A percentile compares a stretch with the other conserved stretches of the same genome.
These are phyloP conservation scores for Mobula birostris DNA, from an alignment of 2,113 vertebrate species.

Conservation along the genomic window DNA sequence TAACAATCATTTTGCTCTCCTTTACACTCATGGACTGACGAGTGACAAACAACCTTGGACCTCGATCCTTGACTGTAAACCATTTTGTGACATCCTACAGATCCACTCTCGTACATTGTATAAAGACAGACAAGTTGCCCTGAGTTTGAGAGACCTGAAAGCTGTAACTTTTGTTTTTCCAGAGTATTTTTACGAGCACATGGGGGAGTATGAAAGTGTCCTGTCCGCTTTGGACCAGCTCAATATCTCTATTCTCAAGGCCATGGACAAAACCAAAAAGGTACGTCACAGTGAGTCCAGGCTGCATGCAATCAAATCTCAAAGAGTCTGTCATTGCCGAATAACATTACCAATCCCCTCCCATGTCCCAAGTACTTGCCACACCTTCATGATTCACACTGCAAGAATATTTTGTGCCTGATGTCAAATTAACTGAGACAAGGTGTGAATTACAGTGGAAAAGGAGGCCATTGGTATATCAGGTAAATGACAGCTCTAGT, in stretches of 20 bases:
- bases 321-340: not conserved
- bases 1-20: no score
- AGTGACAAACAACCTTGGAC: no score
- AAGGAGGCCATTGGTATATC: not conserved
- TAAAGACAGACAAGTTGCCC: not conserved
- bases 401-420: not conserved
- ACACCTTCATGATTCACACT: not conserved
- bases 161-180: conserved; percentile 36
- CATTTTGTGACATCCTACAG: not conserved
- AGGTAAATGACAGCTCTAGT: not conserved
- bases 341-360: not conserved
- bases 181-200: conserved; percentile 90
- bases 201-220: conserved; percentile 82
- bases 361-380: not conserved
- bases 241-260: conserved; percentile 78
- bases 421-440: not conserved
- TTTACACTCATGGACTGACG: no score
- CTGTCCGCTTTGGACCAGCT: conserved; percentile 83
- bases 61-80: not conserved
- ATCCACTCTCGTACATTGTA: not conserved
- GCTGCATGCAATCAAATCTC: not conserved
- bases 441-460: not conserved
- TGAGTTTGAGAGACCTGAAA: not conserved
- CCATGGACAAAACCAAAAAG: conserved; percentile 95
- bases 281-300: conserved; percentile 49